Evolutionary conservation across 2,113 vertebrate species (phyloP).

Genomic region (Ifrita kowaldi): DNA sequence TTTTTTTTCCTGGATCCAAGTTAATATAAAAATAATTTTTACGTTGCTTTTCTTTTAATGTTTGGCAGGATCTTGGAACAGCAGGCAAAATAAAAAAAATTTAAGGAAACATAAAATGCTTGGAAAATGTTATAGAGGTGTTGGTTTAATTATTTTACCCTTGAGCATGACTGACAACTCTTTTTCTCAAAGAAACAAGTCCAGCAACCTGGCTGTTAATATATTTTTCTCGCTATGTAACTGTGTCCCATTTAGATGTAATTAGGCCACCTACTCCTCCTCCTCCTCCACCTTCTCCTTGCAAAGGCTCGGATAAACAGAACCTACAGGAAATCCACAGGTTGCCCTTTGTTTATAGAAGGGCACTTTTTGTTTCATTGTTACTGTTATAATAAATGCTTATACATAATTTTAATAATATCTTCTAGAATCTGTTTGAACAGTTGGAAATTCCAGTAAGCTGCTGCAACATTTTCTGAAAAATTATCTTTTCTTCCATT

Average conservation of each 20-base stretch:
- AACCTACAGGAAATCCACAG: background rate
- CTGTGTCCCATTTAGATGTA: background rate
- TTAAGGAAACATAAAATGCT: background rate
- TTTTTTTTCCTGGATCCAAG: background rate
- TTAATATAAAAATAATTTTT: background rate
- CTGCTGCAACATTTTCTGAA: background rate
- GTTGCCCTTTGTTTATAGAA: background rate
- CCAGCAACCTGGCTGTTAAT: background rate
- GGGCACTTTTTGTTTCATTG: background rate
- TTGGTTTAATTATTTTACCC: background rate
- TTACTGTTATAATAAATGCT: background rate
- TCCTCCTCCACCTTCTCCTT: background rate
- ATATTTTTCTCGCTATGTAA: background rate
- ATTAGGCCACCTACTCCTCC: background rate
- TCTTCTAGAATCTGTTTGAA: background rate
- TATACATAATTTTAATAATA: background rate
- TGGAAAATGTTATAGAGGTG: background rate
- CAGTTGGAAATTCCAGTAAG: background rate
- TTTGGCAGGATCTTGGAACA: background rate
- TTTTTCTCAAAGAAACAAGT: background rate
- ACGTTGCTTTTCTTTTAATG: background rate
- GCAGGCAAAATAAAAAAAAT: background rate
- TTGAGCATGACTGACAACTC: background rate
- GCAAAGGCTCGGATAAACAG: background rate
- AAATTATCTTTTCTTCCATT: background rate